Percentiles rank a stretch among this genome's conserved stretches.
Conservation (phyloP, 2,797 vertebrate genomes). For the Netta rufina region DNA sequence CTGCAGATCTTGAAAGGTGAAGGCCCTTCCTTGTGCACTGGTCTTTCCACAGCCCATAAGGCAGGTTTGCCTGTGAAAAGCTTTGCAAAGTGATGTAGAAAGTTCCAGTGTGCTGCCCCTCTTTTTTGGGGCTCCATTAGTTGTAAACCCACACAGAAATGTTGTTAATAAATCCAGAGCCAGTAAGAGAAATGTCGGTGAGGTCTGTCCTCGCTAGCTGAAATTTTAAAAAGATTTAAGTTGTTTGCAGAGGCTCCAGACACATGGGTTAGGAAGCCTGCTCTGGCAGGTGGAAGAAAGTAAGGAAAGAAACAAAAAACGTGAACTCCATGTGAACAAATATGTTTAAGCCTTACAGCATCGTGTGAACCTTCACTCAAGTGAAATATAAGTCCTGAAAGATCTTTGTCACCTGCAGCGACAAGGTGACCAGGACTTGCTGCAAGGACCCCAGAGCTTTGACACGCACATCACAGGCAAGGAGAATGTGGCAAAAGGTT, state of each 20-base stretch:
- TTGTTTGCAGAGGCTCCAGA: not conserved
- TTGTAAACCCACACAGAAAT: not conserved
- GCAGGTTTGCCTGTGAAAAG: not conserved
- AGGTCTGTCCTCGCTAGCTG: not conserved
- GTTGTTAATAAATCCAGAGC: not conserved
- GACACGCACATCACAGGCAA: not conserved
- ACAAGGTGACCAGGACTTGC: fast-evolving
- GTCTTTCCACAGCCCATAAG: not conserved
- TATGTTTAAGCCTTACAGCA: not conserved
- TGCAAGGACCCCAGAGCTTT: not conserved
- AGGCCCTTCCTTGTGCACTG: not conserved
- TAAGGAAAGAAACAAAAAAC: not conserved
- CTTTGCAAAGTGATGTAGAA: not conserved
- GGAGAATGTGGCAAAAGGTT: too few relatives aligned
- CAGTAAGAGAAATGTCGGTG: not conserved
- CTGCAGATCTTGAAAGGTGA: not conserved
- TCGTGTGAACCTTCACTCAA: not conserved
- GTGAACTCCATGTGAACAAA: not conserved
- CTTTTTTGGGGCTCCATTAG: not conserved
- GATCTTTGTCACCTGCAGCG: not conserved
- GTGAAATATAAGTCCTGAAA: not conserved
- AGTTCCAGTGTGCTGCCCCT: not conserved
- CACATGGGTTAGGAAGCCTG: not conserved
- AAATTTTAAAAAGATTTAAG: not conserved
- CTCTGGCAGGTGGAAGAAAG: not conserved